Evolutionary conservation across 2,113 vertebrate species (phyloP).

Genomic region (Sarotherodon lohbergeri): DNA sequence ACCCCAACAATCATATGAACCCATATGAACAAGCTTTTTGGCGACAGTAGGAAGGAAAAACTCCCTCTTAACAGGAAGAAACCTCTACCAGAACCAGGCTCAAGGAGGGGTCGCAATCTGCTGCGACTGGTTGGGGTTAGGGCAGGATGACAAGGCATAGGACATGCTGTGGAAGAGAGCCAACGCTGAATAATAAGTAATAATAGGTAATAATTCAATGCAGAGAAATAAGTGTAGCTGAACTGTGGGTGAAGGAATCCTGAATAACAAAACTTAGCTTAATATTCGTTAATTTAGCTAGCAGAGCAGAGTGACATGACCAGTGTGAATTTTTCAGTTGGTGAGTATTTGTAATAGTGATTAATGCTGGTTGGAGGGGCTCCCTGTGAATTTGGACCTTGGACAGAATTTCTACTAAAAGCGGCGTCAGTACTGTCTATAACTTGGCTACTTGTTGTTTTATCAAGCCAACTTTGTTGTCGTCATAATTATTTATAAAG

Average conservation of each 20-base stretch:
- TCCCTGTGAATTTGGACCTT: neutral
- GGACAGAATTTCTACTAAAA: neutral
- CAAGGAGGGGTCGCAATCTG: neutral
- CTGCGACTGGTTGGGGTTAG: neutral
- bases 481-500: neutral
- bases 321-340: neutral
- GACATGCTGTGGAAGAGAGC: neutral
- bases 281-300: neutral
- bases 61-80: neutral
- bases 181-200: neutral
- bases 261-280: fast-evolving
- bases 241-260: neutral
- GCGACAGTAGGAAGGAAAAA: neutral
- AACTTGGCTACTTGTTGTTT: neutral
- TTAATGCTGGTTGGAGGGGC: neutral
- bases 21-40: neutral
- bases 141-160: neutral
- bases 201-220: neutral
- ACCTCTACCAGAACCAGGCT: neutral
- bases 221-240: neutral
- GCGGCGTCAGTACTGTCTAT: fast-evolving
- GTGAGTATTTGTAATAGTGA: neutral
- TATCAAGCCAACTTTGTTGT: neutral
- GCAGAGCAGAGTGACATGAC: neutral
- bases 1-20: neutral